Evolutionary conservation across 2,888 invertebrate genomes (phyloP), one percentile per base, ranked within the genome.

Genomic region (Dasypogon diadema): DNA sequence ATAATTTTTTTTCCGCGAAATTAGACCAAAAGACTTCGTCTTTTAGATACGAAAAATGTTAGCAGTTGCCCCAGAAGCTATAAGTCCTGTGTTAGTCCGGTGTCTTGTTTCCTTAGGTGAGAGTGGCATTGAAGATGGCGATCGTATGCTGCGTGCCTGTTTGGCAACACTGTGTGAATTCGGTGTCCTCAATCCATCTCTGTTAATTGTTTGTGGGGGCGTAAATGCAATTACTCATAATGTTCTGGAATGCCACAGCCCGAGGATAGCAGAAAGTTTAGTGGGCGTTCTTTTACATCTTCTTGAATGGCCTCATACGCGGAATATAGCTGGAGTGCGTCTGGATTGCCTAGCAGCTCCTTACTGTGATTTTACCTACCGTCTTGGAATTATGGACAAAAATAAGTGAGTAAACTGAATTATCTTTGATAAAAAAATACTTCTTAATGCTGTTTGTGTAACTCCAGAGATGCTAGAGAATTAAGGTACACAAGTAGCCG

Each of bases 301-400:
- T 74, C 88, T 97, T 58, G 95, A 96, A 85, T 92, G 92, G 84
- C 97, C 97, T 0, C 88, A 90, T 48, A 94, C 96, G 1, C 88
- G 98, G 74, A 88, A 89, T 80, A 89, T 90, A 72, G 93, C 93
- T 12, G 90, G 91, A 37, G 90, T 96, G 26, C 93, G 96, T 83
- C 89, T 98, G 75, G 91, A 96, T 84, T 93, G 93, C 85, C 89
- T 99, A 63, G 92, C 96, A 76, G 96, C 97, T 14, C 97, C 98
- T 0, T 96, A 97, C 84, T 97, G 97, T 82, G 98, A 98, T 86
- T 93, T 95, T 83, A 95, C 96, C 83, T 91, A 91, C 83, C 88
- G 91, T 78, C 89, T 91, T 75, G 90, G 91, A 22, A 93, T 92
- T 81, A 90, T 90, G 83, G 92, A 92, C 82, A 89, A 90, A 80